Evolutionary conservation across 2,888 invertebrate species (phyloP), one percentile per base, ranked within the genome.

Genomic region (Argyresthia albistria): DNA sequence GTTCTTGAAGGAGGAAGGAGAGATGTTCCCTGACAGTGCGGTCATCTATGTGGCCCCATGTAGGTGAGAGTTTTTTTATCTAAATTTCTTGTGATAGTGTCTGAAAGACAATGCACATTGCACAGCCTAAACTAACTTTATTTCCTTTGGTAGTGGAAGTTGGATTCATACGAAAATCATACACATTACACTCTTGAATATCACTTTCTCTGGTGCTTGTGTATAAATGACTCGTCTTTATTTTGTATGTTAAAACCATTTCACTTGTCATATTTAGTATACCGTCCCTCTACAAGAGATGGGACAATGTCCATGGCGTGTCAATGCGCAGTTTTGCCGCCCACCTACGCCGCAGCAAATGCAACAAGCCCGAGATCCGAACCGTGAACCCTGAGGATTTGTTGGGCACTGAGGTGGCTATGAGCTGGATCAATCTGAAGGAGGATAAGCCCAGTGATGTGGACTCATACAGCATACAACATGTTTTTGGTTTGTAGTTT

Each of bases 271-370:
- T 25, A 70, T 73, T 55, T 62, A 91, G 91, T 69, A 72, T 93
- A 1, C 92, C 94, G n/a, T 76, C 82, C 8, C 78, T 91, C 53
- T 92, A 90, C 63, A 88, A 91, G 9, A 91, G 91, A 70, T 98
- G 97, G 97, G 82, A 92, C 16, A 74, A 93, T 65, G 90, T 96
- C n/a, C 81, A 89, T 74, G 97, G 96, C 6, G 92, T 97, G 35
- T 91, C 91, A 59, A 94, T 98, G 94, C 87, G 86, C 42, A 70
- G 80, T 50, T 90, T 94, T 65, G 91, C 90, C 0, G 77, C 86
- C 56, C 87, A 90, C 58, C 88, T 96, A 16, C 86, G 95, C 25
- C 66, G 79, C 51, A 82, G 86, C 56, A 92, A 92, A 66, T 81
- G 88, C 1, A 80, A 82, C 12, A 92, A 92, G 65, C 95, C 95